Evolutionary conservation across 2,888 invertebrate species (phyloP), one percentile per base, ranked within the genome.

Genomic region (Neoascia interrupta): DNA sequence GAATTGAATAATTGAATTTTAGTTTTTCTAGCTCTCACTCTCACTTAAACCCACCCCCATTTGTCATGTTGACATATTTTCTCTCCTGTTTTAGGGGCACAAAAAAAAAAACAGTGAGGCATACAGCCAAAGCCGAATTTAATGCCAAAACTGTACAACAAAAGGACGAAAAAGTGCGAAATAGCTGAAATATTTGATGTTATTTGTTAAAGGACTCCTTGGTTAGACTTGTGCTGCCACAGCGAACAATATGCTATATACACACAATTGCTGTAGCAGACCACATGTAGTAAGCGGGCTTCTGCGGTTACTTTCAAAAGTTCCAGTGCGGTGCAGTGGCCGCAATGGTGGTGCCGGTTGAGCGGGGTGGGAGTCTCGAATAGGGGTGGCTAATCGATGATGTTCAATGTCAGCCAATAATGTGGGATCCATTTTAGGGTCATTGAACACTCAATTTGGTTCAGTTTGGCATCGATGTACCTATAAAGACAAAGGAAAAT

Each of bases 1-100:
- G 74, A 53, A 76, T 53, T 51, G 58, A 70, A 63, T 64, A 70
- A 76, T 76, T 76, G 75, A 76, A 63, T 64, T 45, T 64, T 18
- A 16, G 51, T n/a, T n/a, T n/a, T n/a, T n/a, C n/a, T n/a, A n/a
- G n/a, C n/a, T n/a, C n/a, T n/a, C n/a, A n/a, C n/a, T n/a, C n/a
- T n/a, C n/a, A n/a, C n/a, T n/a, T n/a, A n/a, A n/a, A n/a, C n/a
- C n/a, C n/a, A n/a, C n/a, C n/a, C n/a, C n/a, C n/a, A n/a, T n/a
- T n/a, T n/a, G n/a, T n/a, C n/a, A n/a, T n/a, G n/a, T n/a, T n/a
- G n/a, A n/a, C n/a, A n/a, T n/a, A n/a, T n/a, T n/a, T n/a, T n/a
- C n/a, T 74, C 60, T 47, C 45, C 37, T 34, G 26, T 74, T 60
- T 68, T 37, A 49, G 60, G 66, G 60, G 39, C 21, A n/a, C n/a